phyloP scores from a whole-genome alignment of 64 coral and sea anemone species.

The Dendronephthya gigantea region DNA sequence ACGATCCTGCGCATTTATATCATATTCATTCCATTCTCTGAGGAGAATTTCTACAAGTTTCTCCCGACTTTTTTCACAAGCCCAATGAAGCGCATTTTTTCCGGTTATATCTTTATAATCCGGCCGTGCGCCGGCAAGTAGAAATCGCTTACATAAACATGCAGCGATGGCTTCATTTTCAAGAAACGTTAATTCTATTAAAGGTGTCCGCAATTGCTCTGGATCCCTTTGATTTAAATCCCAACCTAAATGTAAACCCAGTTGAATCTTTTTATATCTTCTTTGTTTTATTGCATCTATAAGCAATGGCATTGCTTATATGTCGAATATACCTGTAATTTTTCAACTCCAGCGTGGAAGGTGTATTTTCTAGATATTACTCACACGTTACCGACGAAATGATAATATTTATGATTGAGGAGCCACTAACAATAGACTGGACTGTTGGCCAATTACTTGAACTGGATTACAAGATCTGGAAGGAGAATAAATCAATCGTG shows the following conservation, averaged over 20 bases:
- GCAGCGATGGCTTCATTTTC: slow-evolving; percentile 45
- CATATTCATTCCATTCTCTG: slow-evolving; percentile 30
- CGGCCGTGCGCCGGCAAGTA: slow-evolving; percentile 45
- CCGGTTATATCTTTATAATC: slow-evolving; percentile 44
- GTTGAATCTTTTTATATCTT: slow-evolving; percentile 62
- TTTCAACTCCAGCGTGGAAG: too few relatives aligned
- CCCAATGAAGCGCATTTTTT: slow-evolving; percentile 33
- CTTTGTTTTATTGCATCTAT: slow-evolving; percentile 59
- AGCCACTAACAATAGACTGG: too few relatives aligned
- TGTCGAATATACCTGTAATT: too few relatives aligned
- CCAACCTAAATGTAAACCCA: slow-evolving; percentile 30
- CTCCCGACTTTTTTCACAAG: slow-evolving; percentile 47
- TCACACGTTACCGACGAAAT: too few relatives aligned
- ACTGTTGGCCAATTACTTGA: too few relatives aligned
- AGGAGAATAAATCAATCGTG: too few relatives aligned
- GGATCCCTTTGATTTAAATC: slow-evolving; percentile 47
- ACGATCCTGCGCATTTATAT: slow-evolving; percentile 53
- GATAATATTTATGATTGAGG: too few relatives aligned
- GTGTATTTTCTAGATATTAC: too few relatives aligned
- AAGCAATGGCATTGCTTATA: slow-evolving; percentile 41
- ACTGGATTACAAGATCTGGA: too few relatives aligned
- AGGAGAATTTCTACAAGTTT: slow-evolving; percentile 45
- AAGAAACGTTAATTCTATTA: slow-evolving; percentile 61
- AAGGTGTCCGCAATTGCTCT: slow-evolving; percentile 40
- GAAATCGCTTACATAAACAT: slow-evolving; percentile 33